Conservation (phyloP, 2,113 vertebrate species). For the Catagonus wagneri region DNA sequence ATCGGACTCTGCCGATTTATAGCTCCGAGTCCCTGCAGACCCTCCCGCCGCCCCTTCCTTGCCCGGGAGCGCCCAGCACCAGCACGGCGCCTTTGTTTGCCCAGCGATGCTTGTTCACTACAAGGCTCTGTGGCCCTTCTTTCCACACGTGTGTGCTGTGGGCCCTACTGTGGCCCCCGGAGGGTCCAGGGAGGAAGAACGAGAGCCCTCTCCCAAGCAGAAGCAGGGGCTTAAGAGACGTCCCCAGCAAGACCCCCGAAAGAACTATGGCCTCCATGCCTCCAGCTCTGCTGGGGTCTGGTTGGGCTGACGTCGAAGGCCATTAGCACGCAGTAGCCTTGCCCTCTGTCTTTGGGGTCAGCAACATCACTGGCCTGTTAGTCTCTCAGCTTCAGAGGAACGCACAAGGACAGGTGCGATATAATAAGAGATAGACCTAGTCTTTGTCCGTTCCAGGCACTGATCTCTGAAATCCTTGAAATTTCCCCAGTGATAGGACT, state of each 20-base stretch:
- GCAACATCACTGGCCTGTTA: fast-evolving
- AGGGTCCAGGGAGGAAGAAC: neutral
- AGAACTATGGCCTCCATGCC: neutral
- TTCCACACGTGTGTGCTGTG: fast-evolving
- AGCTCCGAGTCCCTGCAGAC: conserved; percentile 32
- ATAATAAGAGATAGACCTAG: neutral
- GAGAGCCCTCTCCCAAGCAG: neutral
- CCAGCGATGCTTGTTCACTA: neutral
- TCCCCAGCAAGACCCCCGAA: neutral
- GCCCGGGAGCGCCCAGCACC: fast-evolving
- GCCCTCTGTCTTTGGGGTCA: neutral
- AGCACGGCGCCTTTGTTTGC: neutral
- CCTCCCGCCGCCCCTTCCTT: neutral
- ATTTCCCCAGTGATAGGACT: neutral
- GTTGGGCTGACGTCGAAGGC: neutral
- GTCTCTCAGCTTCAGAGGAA: neutral
- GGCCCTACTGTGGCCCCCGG: neutral
- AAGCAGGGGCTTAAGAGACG: neutral
- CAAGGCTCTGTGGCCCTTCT: fast-evolving
- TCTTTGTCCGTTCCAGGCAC: neutral
- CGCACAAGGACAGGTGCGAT: fast-evolving
- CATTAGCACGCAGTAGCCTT: neutral
- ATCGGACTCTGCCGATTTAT: conserved; percentile 5
- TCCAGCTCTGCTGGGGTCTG: neutral
- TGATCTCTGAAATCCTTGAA: neutral